Evolutionary conservation across 2,797 vertebrate species (phyloP), one percentile per base, ranked within the genome.

Genomic region (Dipus sagitta): DNA sequence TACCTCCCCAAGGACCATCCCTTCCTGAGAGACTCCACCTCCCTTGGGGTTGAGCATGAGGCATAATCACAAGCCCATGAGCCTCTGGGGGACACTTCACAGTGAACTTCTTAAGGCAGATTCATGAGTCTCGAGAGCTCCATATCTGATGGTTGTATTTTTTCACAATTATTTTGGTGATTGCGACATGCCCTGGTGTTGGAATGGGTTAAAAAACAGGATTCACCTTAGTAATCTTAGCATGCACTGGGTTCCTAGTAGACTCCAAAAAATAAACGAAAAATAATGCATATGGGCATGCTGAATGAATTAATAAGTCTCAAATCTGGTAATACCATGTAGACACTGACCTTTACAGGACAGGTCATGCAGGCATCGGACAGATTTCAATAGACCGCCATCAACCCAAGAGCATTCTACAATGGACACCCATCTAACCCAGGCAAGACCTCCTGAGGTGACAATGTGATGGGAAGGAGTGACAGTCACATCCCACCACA

Each of bases 171-270:
- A n/a, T 12, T 30, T 15, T 70, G 18, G 42, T 85, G 24, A 92
- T 26, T 86, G 24, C 81, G 38, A 60, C 8, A 74, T 71, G 47
- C 2, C 23, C n/a, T 92, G 62, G 6, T 65, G 3, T 30, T 58
- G n/a, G 23, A 92, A 32, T 71, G 18, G 28, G 68, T 85, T 84
- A 68, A 81, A 84, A 86, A 81, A 11, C 42, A 91, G 32, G 88
- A 17, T 0, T 28, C 5, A 24, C 21, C 9, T 86, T 62, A 42
- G 54, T 64, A 18, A 70, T 65, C 34, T 85, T 87, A 87, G 64
- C 60, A 79, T 77, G 18, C 23, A 42, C n/a, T 24, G 62, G 30
- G 12, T 17, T 78, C 26, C 9, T 72, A 38, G 6, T 24, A 80
- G 28, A 83, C 54, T 70, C 18, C 60, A 74, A 77, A 92, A 78